Percentiles rank a stretch among this genome's conserved stretches.
phyloP scores from a whole-genome alignment of 2,888 invertebrate genomes.

The Pyrrhosoma nymphula region DNA sequence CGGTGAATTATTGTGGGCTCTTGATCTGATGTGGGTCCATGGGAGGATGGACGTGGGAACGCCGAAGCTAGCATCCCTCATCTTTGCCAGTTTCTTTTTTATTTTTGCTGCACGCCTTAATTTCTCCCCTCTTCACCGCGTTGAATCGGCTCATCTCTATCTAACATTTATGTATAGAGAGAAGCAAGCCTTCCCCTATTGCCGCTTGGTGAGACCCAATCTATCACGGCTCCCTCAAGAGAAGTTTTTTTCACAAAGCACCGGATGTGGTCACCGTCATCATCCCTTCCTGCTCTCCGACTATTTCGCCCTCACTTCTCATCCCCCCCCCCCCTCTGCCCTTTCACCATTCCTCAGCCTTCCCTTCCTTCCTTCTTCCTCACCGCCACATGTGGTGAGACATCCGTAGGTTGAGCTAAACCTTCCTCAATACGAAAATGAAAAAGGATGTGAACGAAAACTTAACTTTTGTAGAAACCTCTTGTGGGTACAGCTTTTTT shows the following conservation, averaged over 20 bases:
- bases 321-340: background rate
- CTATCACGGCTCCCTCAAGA: background rate
- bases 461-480: too few species aligned
- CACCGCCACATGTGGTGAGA: too few species aligned
- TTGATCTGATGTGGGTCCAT: background rate
- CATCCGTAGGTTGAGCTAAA: too few species aligned
- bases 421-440: too few species aligned
- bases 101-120: background rate
- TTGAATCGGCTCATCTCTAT: background rate
- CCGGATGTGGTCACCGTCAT: conserved; percentile 19
- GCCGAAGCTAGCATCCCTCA: background rate
- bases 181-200: background rate
- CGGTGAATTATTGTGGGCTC: background rate
- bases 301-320: background rate
- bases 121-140: background rate
- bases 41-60: background rate
- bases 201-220: background rate
- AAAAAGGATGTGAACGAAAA: too few species aligned
- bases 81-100: background rate
- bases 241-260: background rate
- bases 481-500: too few species aligned
- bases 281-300: background rate
- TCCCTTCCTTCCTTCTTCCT: too few species aligned
- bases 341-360: background rate
- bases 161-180: background rate